Evolutionary conservation across 2,797 vertebrate genomes (phyloP).

Genomic region (Pachyuromys duprasi): DNA sequence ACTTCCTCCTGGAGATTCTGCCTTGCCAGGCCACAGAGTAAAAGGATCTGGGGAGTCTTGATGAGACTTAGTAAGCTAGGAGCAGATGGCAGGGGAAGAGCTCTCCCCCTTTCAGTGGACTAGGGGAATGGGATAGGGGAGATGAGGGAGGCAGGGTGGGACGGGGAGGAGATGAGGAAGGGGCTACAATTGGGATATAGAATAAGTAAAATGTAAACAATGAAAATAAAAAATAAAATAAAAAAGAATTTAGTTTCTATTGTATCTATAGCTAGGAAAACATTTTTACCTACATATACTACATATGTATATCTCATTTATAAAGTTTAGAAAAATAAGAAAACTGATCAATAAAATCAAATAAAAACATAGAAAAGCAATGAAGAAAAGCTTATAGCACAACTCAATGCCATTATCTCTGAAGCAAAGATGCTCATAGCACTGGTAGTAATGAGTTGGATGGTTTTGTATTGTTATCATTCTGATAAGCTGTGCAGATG

Average conservation of each 20-base stretch:
- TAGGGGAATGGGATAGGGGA: too few species aligned
- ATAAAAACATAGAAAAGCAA: background rate
- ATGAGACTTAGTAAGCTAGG: too few species aligned
- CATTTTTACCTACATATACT: background rate
- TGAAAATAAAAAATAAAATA: too few species aligned
- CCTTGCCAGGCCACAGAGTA: too few species aligned
- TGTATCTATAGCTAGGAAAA: background rate
- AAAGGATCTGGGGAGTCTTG: too few species aligned
- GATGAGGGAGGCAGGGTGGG: too few species aligned
- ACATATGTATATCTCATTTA: background rate
- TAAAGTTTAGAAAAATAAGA: constrained; percentile 25
- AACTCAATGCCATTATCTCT: constrained; percentile 7
- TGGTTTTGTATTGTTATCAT: background rate
- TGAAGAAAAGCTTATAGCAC: background rate
- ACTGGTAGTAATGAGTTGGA: background rate
- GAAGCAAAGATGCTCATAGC: background rate
- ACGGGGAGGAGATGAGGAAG: too few species aligned
- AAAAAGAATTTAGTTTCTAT: background rate
- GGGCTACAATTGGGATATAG: too few species aligned
- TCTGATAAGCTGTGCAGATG: background rate
- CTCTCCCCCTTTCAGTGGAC: too few species aligned
- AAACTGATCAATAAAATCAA: constrained; percentile 19
- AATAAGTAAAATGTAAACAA: too few species aligned
- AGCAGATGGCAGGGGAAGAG: too few species aligned
- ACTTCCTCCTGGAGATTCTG: too few species aligned